phyloP scores from a whole-genome alignment of 37 sponge, comb jelly and placozoan genomes.

The Diacarnus erythraeanus region DNA sequence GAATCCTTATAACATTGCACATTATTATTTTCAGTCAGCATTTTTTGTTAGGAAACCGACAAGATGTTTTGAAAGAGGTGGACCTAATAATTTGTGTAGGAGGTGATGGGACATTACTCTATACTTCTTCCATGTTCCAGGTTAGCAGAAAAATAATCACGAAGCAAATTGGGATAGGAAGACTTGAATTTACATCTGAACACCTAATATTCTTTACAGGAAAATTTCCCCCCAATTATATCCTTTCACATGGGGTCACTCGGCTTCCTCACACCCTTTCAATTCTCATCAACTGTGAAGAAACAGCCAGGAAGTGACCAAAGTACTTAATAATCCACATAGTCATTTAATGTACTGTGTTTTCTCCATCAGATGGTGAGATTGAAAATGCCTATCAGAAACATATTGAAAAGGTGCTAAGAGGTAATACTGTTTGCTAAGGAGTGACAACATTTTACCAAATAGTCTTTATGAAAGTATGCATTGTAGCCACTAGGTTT shows the following conservation, averaged over 20 bases:
- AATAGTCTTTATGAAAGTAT: neutral
- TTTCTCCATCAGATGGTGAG: neutral
- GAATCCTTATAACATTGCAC: too few relatives aligned
- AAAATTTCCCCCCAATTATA: constrained; percentile 83
- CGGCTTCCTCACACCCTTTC: constrained; percentile 93
- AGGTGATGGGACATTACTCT: constrained; percentile 94
- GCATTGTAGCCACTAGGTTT: too few relatives aligned
- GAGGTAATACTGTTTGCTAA: constrained; percentile 34
- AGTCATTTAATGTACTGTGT: neutral
- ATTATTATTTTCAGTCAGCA: too few relatives aligned
- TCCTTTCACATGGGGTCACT: constrained; percentile 91
- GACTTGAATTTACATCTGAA: too few relatives aligned
- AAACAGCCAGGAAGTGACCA: neutral
- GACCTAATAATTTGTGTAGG: constrained; percentile 90
- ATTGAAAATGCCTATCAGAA: neutral
- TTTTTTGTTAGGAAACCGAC: constrained; percentile 7
- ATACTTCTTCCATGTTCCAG: constrained; percentile 89
- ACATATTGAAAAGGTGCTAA: constrained; percentile 36
- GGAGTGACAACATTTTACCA: neutral
- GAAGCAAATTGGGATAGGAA: too few relatives aligned
- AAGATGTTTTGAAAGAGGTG: constrained; percentile 15
- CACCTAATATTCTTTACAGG: constrained; percentile 49
- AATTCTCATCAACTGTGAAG: constrained; percentile 1
- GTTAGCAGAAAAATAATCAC: too few relatives aligned
- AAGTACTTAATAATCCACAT: too few relatives aligned